Base-by-base conservation (phyloP, 2,797 vertebrate species). In the Phoxinus dragarum region DNA sequence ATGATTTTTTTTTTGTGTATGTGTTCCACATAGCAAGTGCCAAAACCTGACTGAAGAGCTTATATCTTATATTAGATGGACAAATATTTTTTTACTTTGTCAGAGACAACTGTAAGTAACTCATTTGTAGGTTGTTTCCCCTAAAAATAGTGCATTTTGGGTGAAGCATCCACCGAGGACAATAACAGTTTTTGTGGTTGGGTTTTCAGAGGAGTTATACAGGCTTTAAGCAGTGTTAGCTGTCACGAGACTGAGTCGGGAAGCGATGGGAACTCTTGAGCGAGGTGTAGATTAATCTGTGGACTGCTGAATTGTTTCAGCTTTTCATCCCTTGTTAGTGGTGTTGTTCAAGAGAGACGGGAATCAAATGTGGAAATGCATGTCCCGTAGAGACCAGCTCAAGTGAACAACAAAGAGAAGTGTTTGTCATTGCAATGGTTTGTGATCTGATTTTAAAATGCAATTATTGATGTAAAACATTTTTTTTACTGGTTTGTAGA, bases 241-340 rank as follows among this genome's bases (percentile, higher is more conserved):
- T 73, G 77, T 88, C 80, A 84, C 85, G 84, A 79, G 88, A 81
- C 49, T 42, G 38, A 66, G 47, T 40, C 23, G 19, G 34, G 47
- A 66, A 27, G 23, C 12, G 12, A 34, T 19, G 66, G 52, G 69
- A 42, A 77, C 72, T 82, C 54, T 56, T 38, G n/a, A 17, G 79
- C 23, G n/a, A 81, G 36, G 40, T 85, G 80, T 40, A 7, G 72
- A 82, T 66, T 81, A 82, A 84, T 66, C 47, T 38, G 49, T 47
- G 16, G 21, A 7, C 38, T 36, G 36, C 47, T 34, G 7, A 59
- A 73, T 67, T 21, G 73, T 81, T 77, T 73, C 74, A 83, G 19
- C 42, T 21, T 82, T 71, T 52, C 52, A 81, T 82, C 54, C 27
- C 17, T 80, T 86, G 31, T 80, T 81, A 77, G 72, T 67, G 56